These are phyloP conservation scores for Craniophora ligustri DNA, from an alignment of 2,888 invertebrate species.

Conservation along the genomic window DNA sequence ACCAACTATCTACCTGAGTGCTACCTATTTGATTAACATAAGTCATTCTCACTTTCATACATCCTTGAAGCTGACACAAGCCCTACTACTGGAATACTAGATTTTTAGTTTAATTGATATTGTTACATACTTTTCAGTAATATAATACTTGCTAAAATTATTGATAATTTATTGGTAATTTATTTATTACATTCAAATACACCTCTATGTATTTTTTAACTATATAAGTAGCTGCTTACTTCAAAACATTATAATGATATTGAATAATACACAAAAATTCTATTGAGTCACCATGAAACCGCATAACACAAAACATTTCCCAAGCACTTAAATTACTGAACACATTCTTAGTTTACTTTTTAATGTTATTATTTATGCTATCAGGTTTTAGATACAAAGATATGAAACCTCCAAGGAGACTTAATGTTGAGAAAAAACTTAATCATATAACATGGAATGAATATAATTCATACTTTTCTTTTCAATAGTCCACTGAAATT, in stretches of 20 bases:
- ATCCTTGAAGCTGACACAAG: no score
- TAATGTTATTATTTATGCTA: conserved; percentile 22
- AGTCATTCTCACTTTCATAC: no score
- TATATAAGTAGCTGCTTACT: not conserved
- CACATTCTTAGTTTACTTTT: conserved; percentile 51
- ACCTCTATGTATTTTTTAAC: not conserved
- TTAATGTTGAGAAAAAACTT: conserved; percentile 50
- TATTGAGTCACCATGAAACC: conserved; percentile 1
- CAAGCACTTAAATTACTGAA: conserved; percentile 56
- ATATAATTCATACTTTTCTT: conserved; percentile 56
- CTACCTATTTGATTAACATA: no score
- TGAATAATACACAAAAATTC: conserved; percentile 3
- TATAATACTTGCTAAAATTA: no score
- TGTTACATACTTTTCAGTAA: not conserved
- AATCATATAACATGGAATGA: conserved; percentile 64
- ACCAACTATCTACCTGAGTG: no score
- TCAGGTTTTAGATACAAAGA: conserved; percentile 25
- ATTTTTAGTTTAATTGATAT: no score
- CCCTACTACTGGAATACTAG: no score
- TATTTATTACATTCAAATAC: no score
- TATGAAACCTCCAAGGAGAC: conserved; percentile 19
- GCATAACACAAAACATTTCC: conserved; percentile 18
- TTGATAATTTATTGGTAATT: no score
- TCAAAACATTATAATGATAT: not conserved
- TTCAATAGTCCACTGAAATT: conserved; percentile 38